phyloP scores from a whole-genome alignment of 2,113 vertebrate genomes.

The Coturnix japonica region DNA sequence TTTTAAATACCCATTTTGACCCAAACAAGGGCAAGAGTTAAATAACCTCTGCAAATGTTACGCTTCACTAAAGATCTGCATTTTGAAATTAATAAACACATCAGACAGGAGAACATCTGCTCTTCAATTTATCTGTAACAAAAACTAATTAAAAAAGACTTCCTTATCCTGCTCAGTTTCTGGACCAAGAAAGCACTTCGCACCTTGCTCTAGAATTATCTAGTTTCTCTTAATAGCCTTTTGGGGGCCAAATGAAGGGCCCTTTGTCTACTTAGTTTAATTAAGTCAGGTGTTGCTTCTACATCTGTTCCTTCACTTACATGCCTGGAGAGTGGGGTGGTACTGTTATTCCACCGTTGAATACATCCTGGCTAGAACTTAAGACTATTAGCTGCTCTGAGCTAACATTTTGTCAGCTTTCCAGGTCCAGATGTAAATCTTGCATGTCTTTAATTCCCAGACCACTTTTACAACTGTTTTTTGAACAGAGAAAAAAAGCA shows the following conservation, averaged over 20 bases:
- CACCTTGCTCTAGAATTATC: not conserved
- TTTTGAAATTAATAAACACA: not conserved
- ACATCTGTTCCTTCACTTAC: not conserved
- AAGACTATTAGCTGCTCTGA: not conserved
- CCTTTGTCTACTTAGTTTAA: not conserved
- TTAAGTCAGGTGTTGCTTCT: not conserved
- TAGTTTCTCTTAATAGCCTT: not conserved
- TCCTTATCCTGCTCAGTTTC: not conserved
- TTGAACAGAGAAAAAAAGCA: not conserved
- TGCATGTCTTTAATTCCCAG: not conserved
- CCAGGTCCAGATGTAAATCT: not conserved
- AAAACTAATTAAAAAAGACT: not conserved
- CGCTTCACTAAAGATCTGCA: not conserved
- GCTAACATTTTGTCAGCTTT: not conserved
- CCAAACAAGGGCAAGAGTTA: not conserved
- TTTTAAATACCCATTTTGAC: not conserved
- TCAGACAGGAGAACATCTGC: not conserved
- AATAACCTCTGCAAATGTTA: not conserved
- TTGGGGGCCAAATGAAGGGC: not conserved
- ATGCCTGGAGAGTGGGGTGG: not conserved
- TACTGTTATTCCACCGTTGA: not conserved
- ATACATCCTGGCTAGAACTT: not conserved
- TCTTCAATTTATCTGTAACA: not conserved
- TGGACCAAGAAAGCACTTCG: not conserved
- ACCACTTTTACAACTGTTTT: not conserved